Conservation (phyloP, 2,113 vertebrate genomes). For the Zapus hudsonius region DNA sequence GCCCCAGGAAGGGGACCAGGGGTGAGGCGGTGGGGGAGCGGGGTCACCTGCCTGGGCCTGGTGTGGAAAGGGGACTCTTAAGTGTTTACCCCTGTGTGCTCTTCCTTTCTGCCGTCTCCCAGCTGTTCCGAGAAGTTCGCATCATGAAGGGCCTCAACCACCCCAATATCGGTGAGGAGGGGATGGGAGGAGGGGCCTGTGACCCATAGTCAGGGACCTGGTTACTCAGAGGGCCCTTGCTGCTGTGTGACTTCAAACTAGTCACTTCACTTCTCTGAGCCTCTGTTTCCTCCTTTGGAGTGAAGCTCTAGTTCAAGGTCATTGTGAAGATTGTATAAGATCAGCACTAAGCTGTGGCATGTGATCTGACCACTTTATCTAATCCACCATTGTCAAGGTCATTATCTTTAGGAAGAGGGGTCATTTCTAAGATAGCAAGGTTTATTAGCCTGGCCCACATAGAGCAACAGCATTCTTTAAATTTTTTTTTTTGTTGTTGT, state of each 20-base stretch:
- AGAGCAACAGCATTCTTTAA: fast-evolving
- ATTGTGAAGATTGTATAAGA: neutral
- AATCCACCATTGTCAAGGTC: neutral
- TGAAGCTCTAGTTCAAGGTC: neutral
- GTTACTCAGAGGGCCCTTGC: neutral
- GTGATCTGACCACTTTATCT: too few species aligned
- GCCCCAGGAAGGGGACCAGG: neutral
- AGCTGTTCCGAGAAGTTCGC: slow-evolving; percentile 96
- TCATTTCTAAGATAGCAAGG: neutral
- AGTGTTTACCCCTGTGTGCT: neutral
- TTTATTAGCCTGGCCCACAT: neutral
- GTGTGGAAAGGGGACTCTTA: neutral
- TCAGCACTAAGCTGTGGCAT: neutral
- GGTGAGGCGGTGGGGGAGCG: fast-evolving
- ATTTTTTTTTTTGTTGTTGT: too few species aligned
- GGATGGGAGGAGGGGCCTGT: neutral
- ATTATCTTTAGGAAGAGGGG: neutral
- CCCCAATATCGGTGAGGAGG: slow-evolving; percentile 93
- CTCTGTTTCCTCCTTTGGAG: neutral
- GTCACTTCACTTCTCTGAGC: slow-evolving; percentile 17
- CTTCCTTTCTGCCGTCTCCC: slow-evolving; percentile 10
- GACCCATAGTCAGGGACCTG: fast-evolving
- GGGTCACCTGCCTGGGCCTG: neutral
- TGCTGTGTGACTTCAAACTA: neutral
- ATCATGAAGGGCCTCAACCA: slow-evolving; percentile 97